Base-by-base conservation (phyloP, 1,140 invertebrate genomes). In the Drosophila bipectinata region DNA sequence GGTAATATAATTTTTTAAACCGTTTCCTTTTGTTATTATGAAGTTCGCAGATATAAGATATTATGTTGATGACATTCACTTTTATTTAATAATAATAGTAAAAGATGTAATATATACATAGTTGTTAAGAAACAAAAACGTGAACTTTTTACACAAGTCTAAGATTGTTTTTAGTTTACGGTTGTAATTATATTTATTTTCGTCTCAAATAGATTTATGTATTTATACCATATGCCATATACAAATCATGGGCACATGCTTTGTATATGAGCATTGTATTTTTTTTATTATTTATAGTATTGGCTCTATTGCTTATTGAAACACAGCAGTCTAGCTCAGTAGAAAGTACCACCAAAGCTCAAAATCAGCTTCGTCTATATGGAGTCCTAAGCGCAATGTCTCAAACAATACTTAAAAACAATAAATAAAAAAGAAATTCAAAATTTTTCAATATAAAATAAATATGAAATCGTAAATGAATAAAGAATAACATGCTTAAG, bases 321-420 rank as follows among this genome's bases (percentile, higher is more conserved):
- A 87, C 79, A 88, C 67, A 80, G 67, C 66, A 72, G 79, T 75
- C 78, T 81, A 66, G 75, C 90, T 91, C 90, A 84, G 90, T 84
- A 91, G 90, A 91, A 91, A 91, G 90, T 89, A 91, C 90, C 90
- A 91, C 90, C 90, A 91, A 84, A 90, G 87, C 90, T 91, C 90
- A 91, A 91, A 91, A 83, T 78, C 82, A 87, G 82, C 68, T 87
- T 87, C 83, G 79, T 82, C 82, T 88, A 87, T 88, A 83, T 88
- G 87, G 82, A 83, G 78, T 79, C 83, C 82, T 85, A 85, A 78
- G 78, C 82, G 52, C 52, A 78, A 60, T 45, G 18, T 18, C 18
- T 18, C 18, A 18, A 18, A 18, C 18, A 18, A 18, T 18, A 18
- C 18, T 18, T 18, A 18, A 18, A 45, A 18, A 0, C 5, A 21